Base-by-base conservation (phyloP, 2,888 invertebrate genomes). In the Liposcelis brunnea region DNA sequence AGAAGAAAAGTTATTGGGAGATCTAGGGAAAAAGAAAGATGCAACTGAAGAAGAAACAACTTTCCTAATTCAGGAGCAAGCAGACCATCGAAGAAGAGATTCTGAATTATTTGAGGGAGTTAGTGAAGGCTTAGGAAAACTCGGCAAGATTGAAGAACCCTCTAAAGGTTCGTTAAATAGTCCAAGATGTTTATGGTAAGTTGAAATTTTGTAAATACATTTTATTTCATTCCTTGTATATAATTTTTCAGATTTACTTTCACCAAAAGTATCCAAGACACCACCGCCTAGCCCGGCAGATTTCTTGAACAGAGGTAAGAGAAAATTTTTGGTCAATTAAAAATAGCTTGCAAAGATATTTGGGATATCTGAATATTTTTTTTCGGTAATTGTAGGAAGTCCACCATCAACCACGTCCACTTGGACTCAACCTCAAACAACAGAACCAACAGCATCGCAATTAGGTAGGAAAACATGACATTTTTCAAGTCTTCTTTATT, bases 221-320 rank as follows among this genome's bases (percentile, higher is more conserved):
- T n/a, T 8, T 26, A 26, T 26, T 26, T 4, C 26, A 26, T 26
- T 8, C 8, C 4, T 6, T 6, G 4, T 8, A 8, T 42, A 10
- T 21, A 12, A 37, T 51, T 50, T 63, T 65, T 49, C 63, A 75
- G 77, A 74, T 65, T 63, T 74, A 43, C 63, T 63, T 54, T 71
- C 70, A 49, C 72, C 76, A 10, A 52, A 52, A 46, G 50, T 52
- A 16, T 74, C 75, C 32, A 76, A 75, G 59, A 78, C 78, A 48
- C 78, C 77, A 50, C 78, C 77, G 43, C 77, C 78, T 6, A 78
- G 77, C 53, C 78, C 77, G 33, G 76, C 77, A 46, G 77, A 77
- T 60, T 69, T 78, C 56, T 54, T 40, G 12, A 19, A 6, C 3
- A 40, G 21, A 40, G 54, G 52, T 53, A 47, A 42, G 43, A 2